phyloP scores from a whole-genome alignment of 2,888 invertebrate genomes.

The Zaprionus obscuricornis region DNA sequence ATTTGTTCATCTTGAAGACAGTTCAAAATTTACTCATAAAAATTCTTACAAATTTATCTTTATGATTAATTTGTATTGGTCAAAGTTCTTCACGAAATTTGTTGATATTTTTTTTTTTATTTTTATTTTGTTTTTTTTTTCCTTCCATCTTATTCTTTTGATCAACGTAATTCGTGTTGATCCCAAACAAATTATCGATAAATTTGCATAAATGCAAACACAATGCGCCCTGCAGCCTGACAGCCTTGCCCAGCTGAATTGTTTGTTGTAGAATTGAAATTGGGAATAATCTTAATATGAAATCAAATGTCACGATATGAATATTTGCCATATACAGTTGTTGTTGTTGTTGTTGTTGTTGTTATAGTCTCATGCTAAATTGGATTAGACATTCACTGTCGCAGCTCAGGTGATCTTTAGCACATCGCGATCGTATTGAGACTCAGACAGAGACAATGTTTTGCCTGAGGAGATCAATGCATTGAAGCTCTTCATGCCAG shows the following conservation, averaged over 20 bases:
- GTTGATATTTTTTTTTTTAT: too few relatives aligned
- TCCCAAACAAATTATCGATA: conserved; percentile 51
- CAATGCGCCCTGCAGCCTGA: conserved; percentile 8
- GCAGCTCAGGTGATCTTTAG: conserved; percentile 60
- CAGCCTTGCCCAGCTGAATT: neutral
- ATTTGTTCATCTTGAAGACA: too few relatives aligned
- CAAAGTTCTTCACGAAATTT: too few relatives aligned
- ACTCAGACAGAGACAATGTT: conserved; percentile 2
- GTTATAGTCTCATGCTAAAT: conserved; percentile 48
- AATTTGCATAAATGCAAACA: conserved; percentile 36
- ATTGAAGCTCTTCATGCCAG: conserved; percentile 38
- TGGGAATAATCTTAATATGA: conserved; percentile 59
- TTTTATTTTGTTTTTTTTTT: neutral
- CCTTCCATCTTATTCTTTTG: neutral
- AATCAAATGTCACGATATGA: conserved; percentile 77
- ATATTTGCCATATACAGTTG: conserved; percentile 55
- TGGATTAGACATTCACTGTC: conserved; percentile 55
- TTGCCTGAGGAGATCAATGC: conserved; percentile 28
- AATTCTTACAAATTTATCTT: too few relatives aligned
- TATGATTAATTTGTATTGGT: too few relatives aligned
- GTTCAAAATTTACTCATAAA: too few relatives aligned
- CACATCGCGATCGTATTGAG: conserved; percentile 3
- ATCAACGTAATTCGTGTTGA: conserved; percentile 19
- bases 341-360: conserved; percentile 15
- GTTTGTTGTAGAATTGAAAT: conserved; percentile 10